Evolutionary conservation across 2,888 invertebrate genomes (phyloP).

Genomic region (Caenorhabditis japonica): DNA sequence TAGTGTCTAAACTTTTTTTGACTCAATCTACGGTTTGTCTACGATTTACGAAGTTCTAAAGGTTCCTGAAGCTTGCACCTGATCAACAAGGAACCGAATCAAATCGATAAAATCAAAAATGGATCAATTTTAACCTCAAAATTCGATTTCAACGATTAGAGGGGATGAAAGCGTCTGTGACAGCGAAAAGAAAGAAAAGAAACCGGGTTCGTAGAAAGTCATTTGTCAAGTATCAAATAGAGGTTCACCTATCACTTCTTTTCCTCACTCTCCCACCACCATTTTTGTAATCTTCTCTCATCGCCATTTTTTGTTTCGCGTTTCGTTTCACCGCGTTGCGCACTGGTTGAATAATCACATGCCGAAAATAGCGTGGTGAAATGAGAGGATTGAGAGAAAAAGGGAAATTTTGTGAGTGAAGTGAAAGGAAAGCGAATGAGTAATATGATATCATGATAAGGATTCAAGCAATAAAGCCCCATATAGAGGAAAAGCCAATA

Average conservation of each 20-base stretch:
- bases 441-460: too few species aligned
- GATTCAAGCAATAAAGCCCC: slow-evolving; percentile 7
- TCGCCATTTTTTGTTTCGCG: slow-evolving; percentile 20
- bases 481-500: slow-evolving; percentile 19
- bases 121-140: slow-evolving; percentile 6
- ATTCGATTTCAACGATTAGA: slow-evolving; percentile 7
- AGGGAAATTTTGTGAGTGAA: slow-evolving; percentile 1
- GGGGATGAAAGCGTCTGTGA: neutral
- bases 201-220: slow-evolving; percentile 36
- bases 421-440: neutral
- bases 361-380: neutral
- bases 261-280: neutral
- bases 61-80: too few species aligned
- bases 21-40: too few species aligned
- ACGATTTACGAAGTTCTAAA: too few species aligned
- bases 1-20: too few species aligned
- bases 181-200: neutral
- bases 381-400: neutral
- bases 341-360: too few species aligned
- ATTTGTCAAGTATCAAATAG: slow-evolving; percentile 40
- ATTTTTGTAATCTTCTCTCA: slow-evolving; percentile 33
- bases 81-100: too few species aligned
- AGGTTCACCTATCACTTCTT: slow-evolving; percentile 32
- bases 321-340: neutral
- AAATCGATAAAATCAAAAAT: too few species aligned